Conservation (phyloP, 2,888 invertebrate species). For the Psococerastis gibbosa region DNA sequence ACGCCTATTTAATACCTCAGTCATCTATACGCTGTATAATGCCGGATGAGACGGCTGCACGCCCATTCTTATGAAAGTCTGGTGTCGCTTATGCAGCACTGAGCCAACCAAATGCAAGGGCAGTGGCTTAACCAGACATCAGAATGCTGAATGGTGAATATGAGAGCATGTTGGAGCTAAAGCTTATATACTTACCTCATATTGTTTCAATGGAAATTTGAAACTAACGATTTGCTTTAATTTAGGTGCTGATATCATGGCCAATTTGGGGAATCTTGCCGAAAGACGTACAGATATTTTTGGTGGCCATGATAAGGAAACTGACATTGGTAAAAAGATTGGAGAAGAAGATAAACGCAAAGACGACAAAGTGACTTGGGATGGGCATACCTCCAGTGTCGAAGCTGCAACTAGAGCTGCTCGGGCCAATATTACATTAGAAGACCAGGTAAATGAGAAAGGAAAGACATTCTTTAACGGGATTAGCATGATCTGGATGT, state of each 20-base stretch:
- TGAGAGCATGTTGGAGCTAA: conserved; percentile 30
- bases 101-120: no score
- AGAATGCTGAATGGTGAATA: no score
- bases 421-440: conserved; percentile 83
- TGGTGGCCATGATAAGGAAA: conserved; percentile 96
- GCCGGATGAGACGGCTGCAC: no score
- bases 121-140: no score
- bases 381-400: conserved; percentile 92
- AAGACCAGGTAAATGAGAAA: conserved; percentile 48
- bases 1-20: no score
- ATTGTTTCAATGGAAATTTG: no score
- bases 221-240: conserved; percentile 12
- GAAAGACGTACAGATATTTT: conserved; percentile 99
- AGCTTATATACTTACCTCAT: conserved; percentile 4
- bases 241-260: conserved; percentile 74
- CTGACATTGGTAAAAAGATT: conserved; percentile 96
- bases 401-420: conserved; percentile 91
- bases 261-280: conserved; percentile 84
- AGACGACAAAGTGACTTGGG: conserved; percentile 88
- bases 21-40: no score
- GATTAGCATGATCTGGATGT: not conserved
- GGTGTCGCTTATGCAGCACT: no score
- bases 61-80: no score
- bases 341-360: conserved; percentile 72
- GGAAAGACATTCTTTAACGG: not conserved